phyloP scores from a whole-genome alignment of 2,888 invertebrate species.

The Cacoxenus indagator region DNA sequence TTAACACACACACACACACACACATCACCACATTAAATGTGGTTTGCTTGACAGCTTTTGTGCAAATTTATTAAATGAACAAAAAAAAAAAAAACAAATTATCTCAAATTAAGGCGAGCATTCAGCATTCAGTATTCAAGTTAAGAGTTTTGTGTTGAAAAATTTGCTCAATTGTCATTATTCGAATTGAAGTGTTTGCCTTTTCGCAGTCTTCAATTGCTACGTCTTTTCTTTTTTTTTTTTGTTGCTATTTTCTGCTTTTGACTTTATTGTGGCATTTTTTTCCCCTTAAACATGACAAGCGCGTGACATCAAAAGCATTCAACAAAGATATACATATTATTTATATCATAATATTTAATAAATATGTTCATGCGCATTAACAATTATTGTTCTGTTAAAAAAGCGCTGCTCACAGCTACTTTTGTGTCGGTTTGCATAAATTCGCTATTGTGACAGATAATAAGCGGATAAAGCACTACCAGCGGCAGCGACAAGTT shows the following conservation, averaged over 20 bases:
- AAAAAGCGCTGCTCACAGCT: too few species aligned
- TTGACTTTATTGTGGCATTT: conserved; percentile 8
- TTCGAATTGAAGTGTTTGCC: neutral
- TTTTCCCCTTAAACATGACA: neutral
- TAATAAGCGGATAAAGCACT: too few species aligned
- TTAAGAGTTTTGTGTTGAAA: conserved; percentile 23
- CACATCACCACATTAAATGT: too few species aligned
- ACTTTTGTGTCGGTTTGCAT: too few species aligned
- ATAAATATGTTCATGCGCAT: conserved; percentile 9
- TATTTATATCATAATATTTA: too few species aligned
- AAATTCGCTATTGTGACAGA: too few species aligned
- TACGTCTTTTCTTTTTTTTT: neutral
- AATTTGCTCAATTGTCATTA: neutral
- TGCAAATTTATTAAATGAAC: too few species aligned
- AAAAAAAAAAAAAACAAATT: too few species aligned
- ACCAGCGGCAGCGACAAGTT: too few species aligned
- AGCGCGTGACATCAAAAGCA: conserved; percentile 5
- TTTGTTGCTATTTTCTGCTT: neutral
- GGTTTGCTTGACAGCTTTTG: too few species aligned
- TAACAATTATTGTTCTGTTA: neutral
- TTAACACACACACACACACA: neutral
- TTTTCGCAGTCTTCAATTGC: neutral
- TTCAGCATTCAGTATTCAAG: neutral
- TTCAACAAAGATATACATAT: too few species aligned
- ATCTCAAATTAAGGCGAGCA: neutral